These are phyloP conservation scores for Ophioderma brevispina DNA, from an alignment of 35 echinoderm and acorn worm genomes.

Conservation along the genomic window DNA sequence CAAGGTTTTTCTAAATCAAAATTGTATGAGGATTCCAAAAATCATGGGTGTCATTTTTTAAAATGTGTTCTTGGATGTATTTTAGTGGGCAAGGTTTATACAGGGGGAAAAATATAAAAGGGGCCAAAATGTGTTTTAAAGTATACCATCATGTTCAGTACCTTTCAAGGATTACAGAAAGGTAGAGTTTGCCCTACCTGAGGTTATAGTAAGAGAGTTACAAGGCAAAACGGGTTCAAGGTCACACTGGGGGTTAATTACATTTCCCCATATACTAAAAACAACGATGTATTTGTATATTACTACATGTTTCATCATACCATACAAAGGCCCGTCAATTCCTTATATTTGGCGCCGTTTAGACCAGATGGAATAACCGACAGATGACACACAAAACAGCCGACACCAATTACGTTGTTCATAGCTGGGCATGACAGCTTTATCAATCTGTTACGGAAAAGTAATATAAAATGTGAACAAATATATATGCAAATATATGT, in stretches of 20 bases:
- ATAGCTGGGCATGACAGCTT: constrained; percentile 53
- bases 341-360: not conserved
- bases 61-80: too few relatives aligned
- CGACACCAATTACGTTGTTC: constrained; percentile 56
- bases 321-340: not conserved
- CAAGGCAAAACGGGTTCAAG: not conserved
- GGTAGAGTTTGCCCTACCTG: too few relatives aligned
- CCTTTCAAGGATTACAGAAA: not conserved
- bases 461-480: too few relatives aligned
- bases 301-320: not conserved
- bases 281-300: not conserved
- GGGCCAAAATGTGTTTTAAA: too few relatives aligned
- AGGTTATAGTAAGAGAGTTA: too few relatives aligned
- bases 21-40: too few relatives aligned
- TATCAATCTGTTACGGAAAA: constrained; percentile 13
- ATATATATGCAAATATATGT: not conserved
- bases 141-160: not conserved
- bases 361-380: constrained; percentile 40
- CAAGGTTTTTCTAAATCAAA: too few relatives aligned
- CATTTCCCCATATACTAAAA: not conserved
- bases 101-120: too few relatives aligned
- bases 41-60: too few relatives aligned
- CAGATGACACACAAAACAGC: constrained; percentile 45
- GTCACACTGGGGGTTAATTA: not conserved
- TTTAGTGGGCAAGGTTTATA: too few relatives aligned